Percentiles rank a stretch among this genome's conserved stretches.
These are phyloP conservation scores for Zophobas morio DNA, from an alignment of 1,140 invertebrate species.

Conservation along the genomic window DNA sequence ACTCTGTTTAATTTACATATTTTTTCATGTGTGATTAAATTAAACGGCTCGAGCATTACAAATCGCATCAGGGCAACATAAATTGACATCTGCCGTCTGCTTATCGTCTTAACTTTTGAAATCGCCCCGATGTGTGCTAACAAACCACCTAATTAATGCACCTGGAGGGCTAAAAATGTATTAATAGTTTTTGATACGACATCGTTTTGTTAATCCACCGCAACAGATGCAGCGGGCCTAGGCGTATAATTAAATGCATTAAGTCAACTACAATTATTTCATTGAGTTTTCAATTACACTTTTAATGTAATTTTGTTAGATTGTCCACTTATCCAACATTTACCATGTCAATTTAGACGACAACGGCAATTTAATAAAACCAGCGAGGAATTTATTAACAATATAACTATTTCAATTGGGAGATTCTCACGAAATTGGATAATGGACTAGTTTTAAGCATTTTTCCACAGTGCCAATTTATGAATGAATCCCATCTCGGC, in stretches of 20 bases:
- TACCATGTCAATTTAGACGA: conserved; percentile 22
- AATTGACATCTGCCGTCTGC: conserved; percentile 35
- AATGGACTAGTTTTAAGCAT: not conserved
- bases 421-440: conserved; percentile 37
- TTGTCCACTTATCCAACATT: conserved; percentile 37
- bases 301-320: conserved; percentile 46
- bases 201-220: conserved; percentile 11
- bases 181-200: conserved; percentile 33
- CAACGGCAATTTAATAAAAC: conserved; percentile 29
- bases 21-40: conserved; percentile 38
- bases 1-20: conserved; percentile 20
- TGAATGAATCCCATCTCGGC: conserved; percentile 18
- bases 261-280: conserved; percentile 49
- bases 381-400: conserved; percentile 22
- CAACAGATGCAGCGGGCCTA: conserved; percentile 12
- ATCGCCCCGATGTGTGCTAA: conserved; percentile 20
- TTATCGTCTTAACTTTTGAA: conserved; percentile 23
- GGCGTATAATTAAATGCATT: conserved; percentile 41
- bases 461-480: conserved; percentile 9
- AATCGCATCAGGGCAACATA: conserved; percentile 32
- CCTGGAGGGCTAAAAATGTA: conserved; percentile 25
- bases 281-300: conserved; percentile 50
- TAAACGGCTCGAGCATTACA: conserved; percentile 28
- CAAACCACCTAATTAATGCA: conserved; percentile 26
- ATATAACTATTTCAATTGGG: conserved; percentile 36